Evolutionary conservation across 2,888 invertebrate species (phyloP).

Genomic region (Elmis aenea): DNA sequence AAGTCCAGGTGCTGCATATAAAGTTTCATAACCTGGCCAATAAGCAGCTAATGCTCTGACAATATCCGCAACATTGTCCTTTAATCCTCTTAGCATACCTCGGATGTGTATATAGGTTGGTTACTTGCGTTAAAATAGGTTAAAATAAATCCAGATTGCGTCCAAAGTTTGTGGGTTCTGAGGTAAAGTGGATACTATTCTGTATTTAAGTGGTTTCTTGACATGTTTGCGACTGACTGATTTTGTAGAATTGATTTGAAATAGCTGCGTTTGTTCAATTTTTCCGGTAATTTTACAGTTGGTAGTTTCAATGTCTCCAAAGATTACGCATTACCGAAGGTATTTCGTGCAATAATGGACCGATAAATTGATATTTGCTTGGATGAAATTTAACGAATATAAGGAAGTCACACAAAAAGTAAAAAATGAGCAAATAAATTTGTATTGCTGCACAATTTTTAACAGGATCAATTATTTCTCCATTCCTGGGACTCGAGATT

Average conservation of each 20-base stretch:
- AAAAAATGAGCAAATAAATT: too few species aligned
- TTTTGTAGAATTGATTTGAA: conserved; percentile 13
- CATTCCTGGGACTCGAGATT: too few species aligned
- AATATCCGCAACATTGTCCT: conserved; percentile 26
- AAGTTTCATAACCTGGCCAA: conserved; percentile 21
- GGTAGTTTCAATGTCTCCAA: too few species aligned
- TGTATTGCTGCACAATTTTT: too few species aligned
- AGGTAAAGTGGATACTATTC: conserved; percentile 26
- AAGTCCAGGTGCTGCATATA: conserved; percentile 19
- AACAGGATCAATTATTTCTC: too few species aligned
- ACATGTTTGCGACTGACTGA: conserved; percentile 25
- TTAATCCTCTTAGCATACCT: conserved; percentile 25
- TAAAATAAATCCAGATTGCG: conserved; percentile 25
- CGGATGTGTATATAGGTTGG: conserved; percentile 8
- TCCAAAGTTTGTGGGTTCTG: conserved; percentile 19
- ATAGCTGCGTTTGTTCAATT: too few species aligned
- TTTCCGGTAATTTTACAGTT: too few species aligned
- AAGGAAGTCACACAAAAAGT: too few species aligned
- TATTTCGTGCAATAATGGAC: too few species aligned
- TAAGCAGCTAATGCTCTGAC: conserved; percentile 22
- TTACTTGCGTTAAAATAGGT: conserved; percentile 7
- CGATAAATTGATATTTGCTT: too few species aligned
- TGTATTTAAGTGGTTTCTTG: conserved; percentile 28
- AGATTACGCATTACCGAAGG: too few species aligned
- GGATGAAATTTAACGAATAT: too few species aligned